Percentiles rank a stretch among this genome's conserved stretches.
These are phyloP conservation scores for Atlantisia rogersi DNA, from an alignment of 2,113 vertebrate genomes.

Conservation along the genomic window DNA sequence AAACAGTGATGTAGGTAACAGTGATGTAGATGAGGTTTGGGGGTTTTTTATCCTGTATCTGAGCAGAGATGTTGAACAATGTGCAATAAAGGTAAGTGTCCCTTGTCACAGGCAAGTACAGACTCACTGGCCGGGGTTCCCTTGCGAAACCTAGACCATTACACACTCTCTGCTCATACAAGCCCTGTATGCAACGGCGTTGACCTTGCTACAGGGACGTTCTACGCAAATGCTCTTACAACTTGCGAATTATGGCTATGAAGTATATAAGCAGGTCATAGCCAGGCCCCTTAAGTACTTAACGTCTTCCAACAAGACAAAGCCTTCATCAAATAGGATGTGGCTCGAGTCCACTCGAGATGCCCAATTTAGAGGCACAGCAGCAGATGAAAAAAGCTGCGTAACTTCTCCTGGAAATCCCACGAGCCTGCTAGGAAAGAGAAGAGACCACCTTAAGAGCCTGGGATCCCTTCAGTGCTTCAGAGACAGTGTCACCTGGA, in stretches of 20 bases:
- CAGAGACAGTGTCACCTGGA: neutral
- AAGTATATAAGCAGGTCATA: neutral
- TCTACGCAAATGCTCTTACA: neutral
- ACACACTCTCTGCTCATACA: neutral
- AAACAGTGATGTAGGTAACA: neutral
- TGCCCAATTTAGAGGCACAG: neutral
- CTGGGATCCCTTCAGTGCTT: neutral
- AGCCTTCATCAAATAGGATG: neutral
- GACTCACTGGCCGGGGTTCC: neutral
- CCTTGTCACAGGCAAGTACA: neutral
- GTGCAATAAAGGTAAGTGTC: neutral
- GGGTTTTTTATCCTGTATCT: neutral
- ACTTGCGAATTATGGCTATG: neutral
- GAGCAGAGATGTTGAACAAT: neutral
- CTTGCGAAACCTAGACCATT: neutral
- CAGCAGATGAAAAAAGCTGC: neutral
- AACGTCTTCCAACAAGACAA: neutral
- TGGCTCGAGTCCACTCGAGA: neutral
- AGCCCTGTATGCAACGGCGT: neutral
- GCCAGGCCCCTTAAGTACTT: neutral
- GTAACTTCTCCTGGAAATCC: neutral
- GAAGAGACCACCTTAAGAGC: neutral
- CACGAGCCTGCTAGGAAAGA: neutral
- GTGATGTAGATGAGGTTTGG: neutral
- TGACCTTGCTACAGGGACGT: neutral